These are phyloP conservation scores for Atlantisia rogersi DNA, from an alignment of 2,113 vertebrate genomes.

Conservation along the genomic window DNA sequence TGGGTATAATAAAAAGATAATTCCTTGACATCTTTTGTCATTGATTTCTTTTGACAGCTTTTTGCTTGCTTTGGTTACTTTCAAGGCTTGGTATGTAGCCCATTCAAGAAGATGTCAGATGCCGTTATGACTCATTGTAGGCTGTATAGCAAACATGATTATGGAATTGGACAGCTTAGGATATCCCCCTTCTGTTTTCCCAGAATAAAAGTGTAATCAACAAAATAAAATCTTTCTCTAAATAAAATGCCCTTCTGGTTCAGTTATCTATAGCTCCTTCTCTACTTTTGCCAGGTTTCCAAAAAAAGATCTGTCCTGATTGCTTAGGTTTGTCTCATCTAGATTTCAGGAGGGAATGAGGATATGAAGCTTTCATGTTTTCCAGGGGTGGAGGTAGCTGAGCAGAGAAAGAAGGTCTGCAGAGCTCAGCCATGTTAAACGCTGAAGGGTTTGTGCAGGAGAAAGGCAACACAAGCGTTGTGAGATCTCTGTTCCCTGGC, in stretches of 20 bases:
- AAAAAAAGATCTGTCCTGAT: background rate
- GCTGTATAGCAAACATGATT: background rate
- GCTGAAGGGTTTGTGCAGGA: background rate
- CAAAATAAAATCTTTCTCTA: background rate
- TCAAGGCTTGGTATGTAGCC: background rate
- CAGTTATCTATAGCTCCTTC: background rate
- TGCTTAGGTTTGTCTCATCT: background rate
- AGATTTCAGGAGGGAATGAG: background rate
- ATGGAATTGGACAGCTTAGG: background rate
- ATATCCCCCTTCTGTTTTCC: background rate
- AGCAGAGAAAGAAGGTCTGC: background rate
- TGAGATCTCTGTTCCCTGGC: background rate
- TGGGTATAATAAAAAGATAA: background rate
- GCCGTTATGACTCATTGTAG: background rate
- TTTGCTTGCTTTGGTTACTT: too few species aligned
- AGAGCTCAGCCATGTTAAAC: background rate
- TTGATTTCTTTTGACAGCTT: too few species aligned
- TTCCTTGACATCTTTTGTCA: background rate
- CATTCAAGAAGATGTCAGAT: background rate
- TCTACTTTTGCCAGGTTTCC: background rate
- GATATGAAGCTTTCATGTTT: rapidly evolving
- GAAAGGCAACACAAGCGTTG: background rate
- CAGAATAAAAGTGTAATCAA: background rate
- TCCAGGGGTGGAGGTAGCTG: background rate
- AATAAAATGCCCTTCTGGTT: background rate